Evolutionary conservation across 2,113 vertebrate genomes (phyloP), one percentile per base, ranked within the genome.

Genomic region (Chaetodon auriga): DNA sequence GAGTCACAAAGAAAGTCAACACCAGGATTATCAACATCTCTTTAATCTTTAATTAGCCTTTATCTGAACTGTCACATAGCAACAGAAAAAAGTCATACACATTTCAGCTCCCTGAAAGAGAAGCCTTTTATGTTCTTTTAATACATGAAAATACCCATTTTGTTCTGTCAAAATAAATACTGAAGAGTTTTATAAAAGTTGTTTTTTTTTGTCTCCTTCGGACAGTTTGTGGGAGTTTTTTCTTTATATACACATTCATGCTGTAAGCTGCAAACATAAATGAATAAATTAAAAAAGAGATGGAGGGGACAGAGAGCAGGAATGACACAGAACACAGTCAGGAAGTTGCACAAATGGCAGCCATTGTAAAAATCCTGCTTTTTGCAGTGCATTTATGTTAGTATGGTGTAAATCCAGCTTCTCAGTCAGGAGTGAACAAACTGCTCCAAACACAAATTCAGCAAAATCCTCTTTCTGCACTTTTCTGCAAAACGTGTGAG

Each of bases 51-150:
- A 92, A 94, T 95, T 85, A 87, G 89, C 68, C 89, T 95, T 93
- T 87, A 92, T 94, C 91, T 83, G 82, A 92, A 91, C 91, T 95
- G 94, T 95, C 94, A 95, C 94, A 95, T 90, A 94, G 94, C 92
- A 94, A 94, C 93, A 95, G 92, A 94, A 93, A 92, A 86, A 90
- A 86, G 85, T 92, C 88, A 82, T 78, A 91, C 90, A 93, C 87
- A 82, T 75, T 55, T 87, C 86, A 92, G 92, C 92, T 94, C 89
- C 89, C 78, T 80, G 87, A 89, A 89, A 92, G 87, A 94, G 92
- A 94, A 94, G 93, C 92, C 53, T 82, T 71, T 84, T 19, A 78
- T 74, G 43, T 70, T 80, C 18, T 75, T 85, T 80, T 77, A 83
- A 87, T 92, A 94, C 92, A 94, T 93, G 93, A 95, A 93, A 94